Evolutionary conservation across 2,113 vertebrate species (phyloP).

Genomic region (Lamprotornis superbus): DNA sequence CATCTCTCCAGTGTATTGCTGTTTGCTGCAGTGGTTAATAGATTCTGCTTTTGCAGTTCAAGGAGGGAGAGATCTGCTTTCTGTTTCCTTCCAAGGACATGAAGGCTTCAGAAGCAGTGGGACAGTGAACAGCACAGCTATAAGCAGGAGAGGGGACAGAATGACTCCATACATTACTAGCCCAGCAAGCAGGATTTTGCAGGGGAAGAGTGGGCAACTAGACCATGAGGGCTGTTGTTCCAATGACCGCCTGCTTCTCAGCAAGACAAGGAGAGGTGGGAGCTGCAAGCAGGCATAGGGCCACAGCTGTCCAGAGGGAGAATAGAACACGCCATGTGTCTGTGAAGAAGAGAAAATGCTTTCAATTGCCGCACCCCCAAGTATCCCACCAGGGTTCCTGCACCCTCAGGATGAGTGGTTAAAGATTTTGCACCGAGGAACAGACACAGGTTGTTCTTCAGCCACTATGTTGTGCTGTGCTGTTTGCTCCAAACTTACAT

Average conservation of each 20-base stretch:
- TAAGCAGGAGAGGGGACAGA: background rate
- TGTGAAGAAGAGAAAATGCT: background rate
- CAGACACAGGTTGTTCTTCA: background rate
- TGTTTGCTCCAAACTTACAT: constrained; percentile 15
- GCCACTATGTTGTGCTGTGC: background rate
- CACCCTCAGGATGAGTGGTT: background rate
- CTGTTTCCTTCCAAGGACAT: background rate
- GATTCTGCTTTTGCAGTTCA: background rate
- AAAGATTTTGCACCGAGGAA: background rate
- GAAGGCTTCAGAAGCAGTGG: background rate
- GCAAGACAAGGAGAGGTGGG: background rate
- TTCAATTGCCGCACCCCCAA: accelerated
- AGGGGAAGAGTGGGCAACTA: background rate
- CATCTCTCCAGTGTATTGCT: background rate
- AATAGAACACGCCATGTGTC: background rate
- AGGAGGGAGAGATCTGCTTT: background rate
- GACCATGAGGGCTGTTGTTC: background rate
- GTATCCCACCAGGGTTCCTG: background rate
- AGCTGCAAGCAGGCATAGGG: background rate
- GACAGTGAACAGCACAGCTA: accelerated
- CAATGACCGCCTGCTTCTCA: background rate
- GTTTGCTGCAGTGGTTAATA: background rate
- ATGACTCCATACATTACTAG: background rate
- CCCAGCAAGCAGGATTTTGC: background rate
- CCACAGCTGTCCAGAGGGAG: background rate